These are phyloP conservation scores for Drosophila mulleri DNA, from an alignment of 2,888 invertebrate genomes.

Conservation along the genomic window DNA sequence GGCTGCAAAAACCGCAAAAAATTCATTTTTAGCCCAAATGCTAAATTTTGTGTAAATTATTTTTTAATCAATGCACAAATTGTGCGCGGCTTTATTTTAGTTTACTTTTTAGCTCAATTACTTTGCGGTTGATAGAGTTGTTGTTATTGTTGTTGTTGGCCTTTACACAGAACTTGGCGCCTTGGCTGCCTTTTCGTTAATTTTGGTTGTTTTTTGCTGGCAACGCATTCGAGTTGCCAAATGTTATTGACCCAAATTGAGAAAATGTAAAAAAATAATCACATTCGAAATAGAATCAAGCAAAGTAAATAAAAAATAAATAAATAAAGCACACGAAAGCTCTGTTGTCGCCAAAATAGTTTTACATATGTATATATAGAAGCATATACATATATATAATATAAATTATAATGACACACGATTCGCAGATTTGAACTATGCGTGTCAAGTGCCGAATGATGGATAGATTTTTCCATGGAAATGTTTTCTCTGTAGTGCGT, in stretches of 20 bases:
- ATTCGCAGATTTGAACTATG: constrained; percentile 2
- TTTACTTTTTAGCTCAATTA: constrained; percentile 33
- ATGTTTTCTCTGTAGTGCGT: background rate
- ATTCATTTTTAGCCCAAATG: constrained; percentile 15
- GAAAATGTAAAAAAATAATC: constrained; percentile 35
- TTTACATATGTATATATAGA: background rate
- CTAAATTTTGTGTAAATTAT: constrained; percentile 45
- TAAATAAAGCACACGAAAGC: constrained; percentile 7
- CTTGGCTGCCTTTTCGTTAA: constrained; percentile 58
- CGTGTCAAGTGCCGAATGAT: background rate
- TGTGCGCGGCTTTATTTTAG: constrained; percentile 22
- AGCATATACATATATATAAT: background rate
- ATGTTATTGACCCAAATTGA: constrained; percentile 78
- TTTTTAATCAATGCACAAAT: constrained; percentile 49
- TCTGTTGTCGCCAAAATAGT: constrained; percentile 17
- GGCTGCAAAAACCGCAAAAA: constrained; percentile 24
- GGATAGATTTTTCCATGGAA: constrained; percentile 13
- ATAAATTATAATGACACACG: constrained; percentile 32
- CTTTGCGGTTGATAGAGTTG: constrained; percentile 39
- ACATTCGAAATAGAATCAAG: constrained; percentile 57
- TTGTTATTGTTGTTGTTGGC: constrained; percentile 53
- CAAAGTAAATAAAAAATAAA: constrained; percentile 39
- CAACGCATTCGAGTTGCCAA: constrained; percentile 73
- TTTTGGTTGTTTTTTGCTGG: constrained; percentile 24
- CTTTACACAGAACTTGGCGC: constrained; percentile 75